Evolutionary conservation across 1,140 invertebrate species (phyloP).

Genomic region (Diabrotica undecimpunctata): DNA sequence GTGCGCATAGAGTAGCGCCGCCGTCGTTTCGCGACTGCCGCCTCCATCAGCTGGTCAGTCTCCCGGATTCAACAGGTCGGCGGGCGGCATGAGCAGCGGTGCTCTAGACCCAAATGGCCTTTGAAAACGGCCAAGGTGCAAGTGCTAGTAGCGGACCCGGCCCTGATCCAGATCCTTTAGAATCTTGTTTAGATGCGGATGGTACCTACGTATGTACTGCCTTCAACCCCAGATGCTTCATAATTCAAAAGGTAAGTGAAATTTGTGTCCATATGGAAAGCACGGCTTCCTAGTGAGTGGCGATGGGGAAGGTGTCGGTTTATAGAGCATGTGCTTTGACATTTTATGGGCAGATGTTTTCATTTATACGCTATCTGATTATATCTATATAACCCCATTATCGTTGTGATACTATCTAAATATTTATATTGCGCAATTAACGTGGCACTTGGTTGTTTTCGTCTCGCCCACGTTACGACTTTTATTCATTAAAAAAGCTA

Average conservation of each 20-base stretch:
- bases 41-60: constrained; percentile 40
- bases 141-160: constrained; percentile 26
- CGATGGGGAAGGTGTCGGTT: not conserved
- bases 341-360: too few relatives aligned
- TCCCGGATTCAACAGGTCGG: constrained; percentile 48
- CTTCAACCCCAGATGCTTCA: constrained; percentile 58
- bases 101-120: constrained; percentile 40
- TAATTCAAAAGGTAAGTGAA: constrained; percentile 57
- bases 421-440: constrained; percentile 1
- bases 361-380: too few relatives aligned
- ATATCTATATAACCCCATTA: too few relatives aligned
- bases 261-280: constrained; percentile 29
- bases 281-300: not conserved
- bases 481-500: too few relatives aligned
- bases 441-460: not conserved
- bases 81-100: constrained; percentile 28
- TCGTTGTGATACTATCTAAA: too few relatives aligned
- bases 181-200: constrained; percentile 54
- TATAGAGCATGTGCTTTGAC: too few relatives aligned
- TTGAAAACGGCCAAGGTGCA: constrained; percentile 29
- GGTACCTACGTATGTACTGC: constrained; percentile 59
- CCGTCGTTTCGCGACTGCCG: constrained; percentile 20
- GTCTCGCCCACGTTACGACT: too few relatives aligned
- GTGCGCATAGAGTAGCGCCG: constrained; percentile 15
- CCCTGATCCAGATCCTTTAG: constrained; percentile 47